These are phyloP conservation scores for Aphelinus certus DNA, from an alignment of 1,140 invertebrate genomes.

Conservation along the genomic window DNA sequence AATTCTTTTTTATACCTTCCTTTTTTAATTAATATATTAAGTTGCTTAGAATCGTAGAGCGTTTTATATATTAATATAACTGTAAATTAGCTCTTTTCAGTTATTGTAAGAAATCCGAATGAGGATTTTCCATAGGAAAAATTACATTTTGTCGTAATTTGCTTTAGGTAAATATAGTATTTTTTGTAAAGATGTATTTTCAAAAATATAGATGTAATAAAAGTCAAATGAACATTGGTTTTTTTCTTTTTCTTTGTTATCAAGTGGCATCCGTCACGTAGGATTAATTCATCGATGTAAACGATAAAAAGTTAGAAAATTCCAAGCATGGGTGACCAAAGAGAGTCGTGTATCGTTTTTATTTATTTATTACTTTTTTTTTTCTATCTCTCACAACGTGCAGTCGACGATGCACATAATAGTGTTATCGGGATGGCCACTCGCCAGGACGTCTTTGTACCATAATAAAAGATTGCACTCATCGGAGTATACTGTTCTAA, in stretches of 20 bases:
- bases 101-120: slow-evolving; percentile 26
- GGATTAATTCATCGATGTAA: too few species aligned
- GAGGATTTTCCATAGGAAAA: slow-evolving; percentile 27
- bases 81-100: slow-evolving; percentile 24
- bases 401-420: neutral
- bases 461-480: slow-evolving; percentile 45
- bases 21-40: slow-evolving; percentile 14
- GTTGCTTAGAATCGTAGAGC: slow-evolving; percentile 9
- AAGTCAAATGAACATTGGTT: slow-evolving; percentile 15
- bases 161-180: slow-evolving; percentile 32
- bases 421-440: slow-evolving; percentile 46
- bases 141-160: slow-evolving; percentile 27
- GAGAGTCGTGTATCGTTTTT: neutral
- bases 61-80: slow-evolving; percentile 18
- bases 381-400: neutral
- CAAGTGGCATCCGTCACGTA: too few species aligned
- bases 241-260: neutral
- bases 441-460: slow-evolving; percentile 56
- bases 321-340: slow-evolving; percentile 24
- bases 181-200: slow-evolving; percentile 41
- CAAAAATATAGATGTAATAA: slow-evolving; percentile 39
- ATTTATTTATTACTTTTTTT: neutral
- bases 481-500: slow-evolving; percentile 40
- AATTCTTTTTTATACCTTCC: neutral
- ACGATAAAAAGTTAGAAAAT: slow-evolving; percentile 23